Evolutionary conservation across 2,888 invertebrate species (phyloP).

Genomic region (Branchipolynoe longqiensis): DNA sequence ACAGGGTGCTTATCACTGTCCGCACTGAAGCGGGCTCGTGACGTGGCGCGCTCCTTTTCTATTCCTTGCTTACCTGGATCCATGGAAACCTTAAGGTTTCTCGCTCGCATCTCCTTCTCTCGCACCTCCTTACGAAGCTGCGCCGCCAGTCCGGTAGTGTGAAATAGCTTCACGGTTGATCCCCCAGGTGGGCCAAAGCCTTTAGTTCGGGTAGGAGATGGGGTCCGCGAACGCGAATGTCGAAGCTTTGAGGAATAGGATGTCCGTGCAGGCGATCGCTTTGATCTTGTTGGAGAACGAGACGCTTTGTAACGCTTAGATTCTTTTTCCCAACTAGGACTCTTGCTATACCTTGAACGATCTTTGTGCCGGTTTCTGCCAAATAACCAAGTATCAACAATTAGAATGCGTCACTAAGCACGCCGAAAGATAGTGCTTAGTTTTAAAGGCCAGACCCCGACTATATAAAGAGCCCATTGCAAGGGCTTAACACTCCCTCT

Average conservation of each 20-base stretch:
- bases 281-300: constrained; percentile 21
- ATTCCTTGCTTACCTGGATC: neutral
- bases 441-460: too few species aligned
- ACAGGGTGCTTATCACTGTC: constrained; percentile 54
- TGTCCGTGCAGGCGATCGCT: neutral
- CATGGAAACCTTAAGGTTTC: neutral
- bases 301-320: constrained; percentile 3
- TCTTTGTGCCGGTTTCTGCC: constrained; percentile 23
- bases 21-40: constrained; percentile 21
- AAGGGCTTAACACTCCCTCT: too few species aligned
- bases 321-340: constrained; percentile 14
- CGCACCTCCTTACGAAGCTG: constrained; percentile 32
- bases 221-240: neutral
- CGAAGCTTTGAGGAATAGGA: neutral
- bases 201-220: constrained; percentile 13
- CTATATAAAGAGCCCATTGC: too few species aligned
- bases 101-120: constrained; percentile 25
- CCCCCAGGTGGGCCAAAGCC: neutral
- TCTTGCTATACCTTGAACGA: constrained; percentile 24
- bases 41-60: neutral
- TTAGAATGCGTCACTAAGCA: too few species aligned
- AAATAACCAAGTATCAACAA: too few species aligned
- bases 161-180: neutral
- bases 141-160: constrained; percentile 17
- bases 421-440: too few species aligned